Percentiles rank a stretch among this genome's conserved stretches.
Conservation (phyloP, 1,140 invertebrate genomes). For the Gyrodactylus bullatarudis region DNA sequence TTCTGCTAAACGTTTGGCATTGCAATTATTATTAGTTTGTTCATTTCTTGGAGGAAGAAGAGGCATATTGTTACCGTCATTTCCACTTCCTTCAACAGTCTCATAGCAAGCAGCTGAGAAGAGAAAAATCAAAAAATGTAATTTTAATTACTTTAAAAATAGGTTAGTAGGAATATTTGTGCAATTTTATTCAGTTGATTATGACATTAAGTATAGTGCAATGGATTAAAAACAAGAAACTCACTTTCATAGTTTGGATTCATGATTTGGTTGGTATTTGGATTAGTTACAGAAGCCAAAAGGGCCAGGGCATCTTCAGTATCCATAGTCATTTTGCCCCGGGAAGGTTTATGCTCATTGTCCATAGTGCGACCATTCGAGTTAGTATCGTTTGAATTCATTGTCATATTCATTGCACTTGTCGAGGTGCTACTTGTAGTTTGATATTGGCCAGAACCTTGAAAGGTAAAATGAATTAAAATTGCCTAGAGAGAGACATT, state of each 20-base stretch:
- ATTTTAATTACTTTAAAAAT: too few relatives aligned
- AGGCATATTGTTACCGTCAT: too few relatives aligned
- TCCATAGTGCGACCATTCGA: not conserved
- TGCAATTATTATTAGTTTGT: not conserved
- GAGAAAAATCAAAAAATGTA: not conserved
- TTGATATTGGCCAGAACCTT: too few relatives aligned
- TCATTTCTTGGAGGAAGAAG: not conserved
- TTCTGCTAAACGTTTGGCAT: not conserved
- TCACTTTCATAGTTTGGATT: not conserved
- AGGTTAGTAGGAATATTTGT: too few relatives aligned
- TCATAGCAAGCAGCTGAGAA: not conserved
- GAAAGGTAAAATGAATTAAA: too few relatives aligned
- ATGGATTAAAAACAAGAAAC: too few relatives aligned
- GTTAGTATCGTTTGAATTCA: not conserved
- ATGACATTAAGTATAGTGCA: too few relatives aligned
- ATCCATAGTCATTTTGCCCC: not conserved
- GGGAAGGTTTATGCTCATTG: not conserved
- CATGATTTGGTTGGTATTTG: not conserved
- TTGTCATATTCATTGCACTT: not conserved
- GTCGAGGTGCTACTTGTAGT: too few relatives aligned
- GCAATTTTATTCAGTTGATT: too few relatives aligned
- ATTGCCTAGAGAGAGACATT: too few relatives aligned
- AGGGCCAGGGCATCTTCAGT: not conserved
- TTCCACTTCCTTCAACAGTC: not conserved
- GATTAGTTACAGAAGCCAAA: not conserved